Percentiles rank a stretch among this genome's conserved stretches.
Conservation (phyloP, 2,113 vertebrate genomes). For the Vimba vimba region DNA sequence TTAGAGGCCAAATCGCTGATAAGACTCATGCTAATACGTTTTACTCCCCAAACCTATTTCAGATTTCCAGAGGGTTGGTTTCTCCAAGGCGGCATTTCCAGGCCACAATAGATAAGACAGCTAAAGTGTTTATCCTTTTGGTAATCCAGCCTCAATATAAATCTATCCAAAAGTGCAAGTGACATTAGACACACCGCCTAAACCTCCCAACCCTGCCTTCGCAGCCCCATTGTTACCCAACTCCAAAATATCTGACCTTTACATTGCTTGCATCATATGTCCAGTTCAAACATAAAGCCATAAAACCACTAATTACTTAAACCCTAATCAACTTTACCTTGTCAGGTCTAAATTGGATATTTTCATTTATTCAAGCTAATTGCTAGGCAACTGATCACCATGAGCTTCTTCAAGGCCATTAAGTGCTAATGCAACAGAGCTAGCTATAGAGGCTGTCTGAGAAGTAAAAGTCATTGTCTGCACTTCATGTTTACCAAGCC, state of each 20-base stretch:
- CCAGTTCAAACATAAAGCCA: neutral
- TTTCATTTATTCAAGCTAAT: slow-evolving; percentile 34
- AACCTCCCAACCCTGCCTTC: slow-evolving; percentile 2
- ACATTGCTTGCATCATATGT: neutral
- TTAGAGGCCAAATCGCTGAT: slow-evolving; percentile 10
- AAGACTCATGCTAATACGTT: slow-evolving; percentile 14
- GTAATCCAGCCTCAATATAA: slow-evolving; percentile 43
- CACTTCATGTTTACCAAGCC: neutral
- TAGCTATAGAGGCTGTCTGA: neutral
- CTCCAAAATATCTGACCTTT: neutral
- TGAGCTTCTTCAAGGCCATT: neutral
- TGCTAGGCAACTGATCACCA: slow-evolving; percentile 31
- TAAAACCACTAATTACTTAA: neutral
- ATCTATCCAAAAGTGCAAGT: slow-evolving; percentile 9
- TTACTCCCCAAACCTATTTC: slow-evolving; percentile 9
- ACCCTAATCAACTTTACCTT: slow-evolving; percentile 31
- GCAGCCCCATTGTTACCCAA: neutral
- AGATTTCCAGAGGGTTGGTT: slow-evolving; percentile 29
- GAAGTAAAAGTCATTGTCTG: slow-evolving; percentile 24
- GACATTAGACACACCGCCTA: neutral
- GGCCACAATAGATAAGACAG: slow-evolving; percentile 42
- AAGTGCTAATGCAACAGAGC: neutral
- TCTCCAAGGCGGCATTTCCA: slow-evolving; percentile 26
- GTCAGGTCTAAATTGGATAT: slow-evolving; percentile 24
- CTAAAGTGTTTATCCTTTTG: slow-evolving; percentile 46